Base-by-base conservation (phyloP, 2,113 vertebrate genomes). In the Cynocephalus volans region DNA sequence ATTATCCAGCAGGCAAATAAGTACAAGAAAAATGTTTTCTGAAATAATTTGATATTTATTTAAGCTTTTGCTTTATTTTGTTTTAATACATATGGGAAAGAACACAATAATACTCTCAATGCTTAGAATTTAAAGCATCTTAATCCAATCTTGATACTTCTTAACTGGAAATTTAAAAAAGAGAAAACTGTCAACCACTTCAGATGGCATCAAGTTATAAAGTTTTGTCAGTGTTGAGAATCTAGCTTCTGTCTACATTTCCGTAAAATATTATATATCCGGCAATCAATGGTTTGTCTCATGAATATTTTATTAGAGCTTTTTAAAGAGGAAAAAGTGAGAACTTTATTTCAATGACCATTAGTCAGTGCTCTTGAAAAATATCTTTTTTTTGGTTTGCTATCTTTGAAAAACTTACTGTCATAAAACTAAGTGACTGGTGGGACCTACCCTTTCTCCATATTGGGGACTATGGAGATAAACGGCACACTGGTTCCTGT, bases 51-150 rank as follows among this genome's bases (percentile, higher is more conserved):
- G 60, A 45, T 41, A 60, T 26, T 96, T 90, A n/a, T 64, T 85
- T 56, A 62, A 52, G 24, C 14, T 86, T 92, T 75, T 85, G 21
- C 50, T 81, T 45, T 93, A 11, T 45, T 85, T 96, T 93, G 11
- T 88, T 58, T 88, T 92, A 41, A 54, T 54, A 28, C 23, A 67
- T 26, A 24, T 31, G 23, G 33, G 17, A 70, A 88, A 41, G 36
- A 11, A n/a, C 17, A 79, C 8, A n/a, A 41, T 56, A 84, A 60
- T 52, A 58, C 24, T 88, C 72, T 60, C 9, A 31, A 36, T 65
- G 28, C 15, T 91, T 72, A 76, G 23, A 21, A 54, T 90, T 80
- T 83, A 79, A 88, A 92, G 36, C 33, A 62, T 50, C 12, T 72
- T 33, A 65, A 41, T 33, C 21, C 10, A 85, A 15, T 54, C 33